Conservation (phyloP, 1,140 invertebrate genomes). For the Parapsyche elsis region DNA sequence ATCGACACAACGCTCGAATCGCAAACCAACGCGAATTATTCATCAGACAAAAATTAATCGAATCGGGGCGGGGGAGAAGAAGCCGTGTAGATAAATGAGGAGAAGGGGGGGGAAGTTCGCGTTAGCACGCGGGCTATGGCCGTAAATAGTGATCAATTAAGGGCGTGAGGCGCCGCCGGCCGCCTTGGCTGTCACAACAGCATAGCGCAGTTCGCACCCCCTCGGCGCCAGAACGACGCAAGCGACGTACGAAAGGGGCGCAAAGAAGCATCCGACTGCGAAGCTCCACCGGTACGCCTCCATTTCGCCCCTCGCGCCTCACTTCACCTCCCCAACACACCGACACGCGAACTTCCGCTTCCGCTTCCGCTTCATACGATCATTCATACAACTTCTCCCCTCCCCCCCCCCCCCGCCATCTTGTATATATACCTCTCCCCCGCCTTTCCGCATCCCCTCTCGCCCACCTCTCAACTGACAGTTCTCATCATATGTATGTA, state of each 20-base stretch:
- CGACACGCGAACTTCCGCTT: neutral
- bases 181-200: conserved; percentile 15
- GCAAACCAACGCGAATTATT: no score
- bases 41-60: no score
- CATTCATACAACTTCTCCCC: no score
- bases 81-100: no score
- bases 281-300: neutral
- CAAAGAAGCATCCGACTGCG: neutral
- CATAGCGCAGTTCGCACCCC: neutral
- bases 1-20: no score
- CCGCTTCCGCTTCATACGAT: neutral
- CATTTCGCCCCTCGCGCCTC: neutral
- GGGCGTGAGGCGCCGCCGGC: conserved; percentile 25
- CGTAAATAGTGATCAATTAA: neutral
- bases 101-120: no score
- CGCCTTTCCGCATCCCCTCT: neutral
- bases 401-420: neutral
- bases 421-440: neutral
- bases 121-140: neutral
- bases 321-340: neutral
- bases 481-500: no score
- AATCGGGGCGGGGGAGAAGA: no score
- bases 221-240: neutral
- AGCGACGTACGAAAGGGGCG: neutral
- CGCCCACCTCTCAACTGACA: neutral